Base-by-base conservation (phyloP, 2,113 vertebrate species). In the Petroica traversi region DNA sequence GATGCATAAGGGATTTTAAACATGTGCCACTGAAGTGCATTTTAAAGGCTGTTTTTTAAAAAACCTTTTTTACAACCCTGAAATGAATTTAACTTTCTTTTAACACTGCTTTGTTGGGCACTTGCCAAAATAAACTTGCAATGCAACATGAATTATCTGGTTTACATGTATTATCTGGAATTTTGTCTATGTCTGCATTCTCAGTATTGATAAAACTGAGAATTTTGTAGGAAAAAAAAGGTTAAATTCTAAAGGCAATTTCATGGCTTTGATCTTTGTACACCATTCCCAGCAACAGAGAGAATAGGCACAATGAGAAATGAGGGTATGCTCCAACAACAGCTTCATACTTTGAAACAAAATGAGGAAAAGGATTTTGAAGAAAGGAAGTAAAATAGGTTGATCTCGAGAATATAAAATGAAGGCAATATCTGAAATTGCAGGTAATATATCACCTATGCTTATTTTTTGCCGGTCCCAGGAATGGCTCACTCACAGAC, bases 1-100 rank as follows among this genome's bases (percentile, higher is more conserved):
- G 41, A 71, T 86, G 81, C 64, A 89, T 59, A 92, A 69, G 33
- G 55, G 43, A 67, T 89, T 91, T 89, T 85, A 93, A 95, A 77
- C 7, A 8, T 49, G 57, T 49, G 18, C 33, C 17, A n/a, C 5
- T 76, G 38, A 49, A 61, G 8, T 64, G 29, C 40, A 48, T 61
- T 78, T 74, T 89, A 71, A 85, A 80, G 29, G 41, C 7, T 88
- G 19, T 58, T 93, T 72, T 62, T 68, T 18, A n/a, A 81, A 68
- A 43, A 82, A 18, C 11, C 71, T 76, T 76, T 63, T 71, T 20
- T 85, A 54, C 20, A 49, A 28, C 29, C 11, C 17, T 86, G 24
- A 63, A 66, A 80, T 48, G 4, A 52, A 31, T 84, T 77, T 90
- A 63, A 58, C 38, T 88, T 83, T 83, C 33, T 90, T 18, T 88